Base-by-base conservation (phyloP, 2,797 vertebrate species). In the Danio choprae region DNA sequence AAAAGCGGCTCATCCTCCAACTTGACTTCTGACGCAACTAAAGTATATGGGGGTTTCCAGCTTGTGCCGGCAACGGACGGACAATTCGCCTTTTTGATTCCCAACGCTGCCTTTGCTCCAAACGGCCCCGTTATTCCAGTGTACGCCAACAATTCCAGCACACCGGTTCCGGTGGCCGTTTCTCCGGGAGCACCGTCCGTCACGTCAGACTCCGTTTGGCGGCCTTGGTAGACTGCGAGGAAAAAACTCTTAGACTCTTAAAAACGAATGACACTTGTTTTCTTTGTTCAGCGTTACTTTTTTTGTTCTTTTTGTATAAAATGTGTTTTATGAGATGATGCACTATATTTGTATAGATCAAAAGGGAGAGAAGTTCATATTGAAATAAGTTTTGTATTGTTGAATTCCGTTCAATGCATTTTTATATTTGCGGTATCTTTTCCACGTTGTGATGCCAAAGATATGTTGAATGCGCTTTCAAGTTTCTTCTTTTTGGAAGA, bases 21-120 rank as follows among this genome's bases (percentile, higher is more conserved):
- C 0, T 91, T 96, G 4, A 90, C 94, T 0, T 91, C 94, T 7
- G 96, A 95, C 44, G 93, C 93, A 67, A 92, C 95, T 71, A 98
- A 98, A 88, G 95, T 97, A 58, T 97, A 96, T 0, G 94, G 97
- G 3, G 97, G 98, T 65, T 98, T 99, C 92, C 98, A 99, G 90
- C 95, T 99, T 68, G 96, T 99, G 81, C 97, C 97, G 0, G 97
- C 97, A 44, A 95, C 96, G 0, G 97, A 99, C 29, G 98, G 98
- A 95, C 98, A 98, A 79, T 98, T 99, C n/a, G 97, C 98, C 48
- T 99, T 99, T 90, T 94, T 99, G 88, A 98, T 99, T 88, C 97
- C 97, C 75, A 97, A 95, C 58, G 90, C 96, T 2, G 95, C 97
- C 2, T 98, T 99, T 78, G 95, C 94, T 36, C 95, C 96, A 0